Conservation (phyloP, 2,113 vertebrate species). For the Poecilia latipinna region DNA sequence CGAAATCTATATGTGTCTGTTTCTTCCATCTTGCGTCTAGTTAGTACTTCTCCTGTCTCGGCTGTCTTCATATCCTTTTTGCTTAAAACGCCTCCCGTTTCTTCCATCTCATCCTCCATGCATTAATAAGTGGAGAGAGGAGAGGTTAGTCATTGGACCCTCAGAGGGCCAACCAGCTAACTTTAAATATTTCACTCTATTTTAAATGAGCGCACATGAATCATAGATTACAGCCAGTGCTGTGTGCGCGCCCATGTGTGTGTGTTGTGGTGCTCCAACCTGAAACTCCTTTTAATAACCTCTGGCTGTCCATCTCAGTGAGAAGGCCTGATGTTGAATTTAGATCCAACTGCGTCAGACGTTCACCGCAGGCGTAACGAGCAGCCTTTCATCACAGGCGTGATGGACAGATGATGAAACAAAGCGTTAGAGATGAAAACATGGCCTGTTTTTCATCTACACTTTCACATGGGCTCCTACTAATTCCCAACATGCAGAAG, state of each 20-base stretch:
- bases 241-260: slow-evolving; percentile 28
- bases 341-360: slow-evolving; percentile 54
- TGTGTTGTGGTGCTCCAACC: slow-evolving; percentile 41
- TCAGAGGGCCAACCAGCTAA: slow-evolving; percentile 73
- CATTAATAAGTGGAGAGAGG: slow-evolving; percentile 73
- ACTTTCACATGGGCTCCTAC: slow-evolving; percentile 23
- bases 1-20: not conserved
- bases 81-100: slow-evolving; percentile 5
- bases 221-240: slow-evolving; percentile 79
- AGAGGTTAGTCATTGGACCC: slow-evolving; percentile 75
- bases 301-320: slow-evolving; percentile 71
- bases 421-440: slow-evolving; percentile 57
- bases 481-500: slow-evolving; percentile 55
- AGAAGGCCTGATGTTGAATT: slow-evolving; percentile 65
- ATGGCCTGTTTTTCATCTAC: slow-evolving; percentile 6
- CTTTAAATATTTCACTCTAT: slow-evolving; percentile 85
- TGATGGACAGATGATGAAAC: slow-evolving; percentile 70
- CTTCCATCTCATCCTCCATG: slow-evolving; percentile 33
- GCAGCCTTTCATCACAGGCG: slow-evolving; percentile 53
- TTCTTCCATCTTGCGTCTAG: slow-evolving; percentile 1
- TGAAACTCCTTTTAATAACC: slow-evolving; percentile 78
- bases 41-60: not conserved
- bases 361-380: slow-evolving; percentile 41
- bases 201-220: slow-evolving; percentile 83
- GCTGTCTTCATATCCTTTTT: slow-evolving; percentile 20